Evolutionary conservation across 2,888 invertebrate species (phyloP).

Genomic region (Drosophila colorata): DNA sequence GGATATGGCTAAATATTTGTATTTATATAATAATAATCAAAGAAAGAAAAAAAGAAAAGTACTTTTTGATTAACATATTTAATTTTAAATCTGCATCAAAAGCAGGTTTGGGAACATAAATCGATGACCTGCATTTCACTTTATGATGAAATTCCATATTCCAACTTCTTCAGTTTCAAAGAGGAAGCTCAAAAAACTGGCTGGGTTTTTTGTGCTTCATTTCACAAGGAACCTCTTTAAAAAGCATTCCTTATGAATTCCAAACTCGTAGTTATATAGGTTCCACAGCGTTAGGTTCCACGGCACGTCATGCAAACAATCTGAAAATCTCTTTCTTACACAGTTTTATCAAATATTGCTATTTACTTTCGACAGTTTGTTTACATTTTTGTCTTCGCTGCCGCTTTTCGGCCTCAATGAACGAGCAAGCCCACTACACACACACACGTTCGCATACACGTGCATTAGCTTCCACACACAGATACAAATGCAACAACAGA

Average conservation of each 20-base stretch:
- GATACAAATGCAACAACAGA: slow-evolving; percentile 22
- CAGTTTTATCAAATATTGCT: slow-evolving; percentile 77
- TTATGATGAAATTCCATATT: slow-evolving; percentile 60
- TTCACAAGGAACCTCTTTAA: slow-evolving; percentile 21
- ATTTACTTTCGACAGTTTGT: slow-evolving; percentile 68
- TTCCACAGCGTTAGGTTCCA: slow-evolving; percentile 49
- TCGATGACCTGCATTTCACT: slow-evolving; percentile 35
- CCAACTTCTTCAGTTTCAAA: slow-evolving; percentile 6
- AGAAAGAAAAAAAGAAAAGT: too few species aligned
- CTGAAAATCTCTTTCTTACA: slow-evolving; percentile 62
- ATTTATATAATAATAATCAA: too few species aligned
- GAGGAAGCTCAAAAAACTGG: slow-evolving; percentile 3
- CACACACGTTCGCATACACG: slow-evolving; percentile 9
- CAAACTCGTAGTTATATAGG: slow-evolving; percentile 6
- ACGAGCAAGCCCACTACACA: slow-evolving; percentile 17
- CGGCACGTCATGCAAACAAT: slow-evolving; percentile 43
- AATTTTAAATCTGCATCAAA: too few species aligned
- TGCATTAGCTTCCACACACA: slow-evolving; percentile 34
- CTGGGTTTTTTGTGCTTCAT: background rate
- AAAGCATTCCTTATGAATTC: slow-evolving; percentile 27
- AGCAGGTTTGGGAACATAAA: background rate
- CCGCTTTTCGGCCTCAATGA: slow-evolving; percentile 63
- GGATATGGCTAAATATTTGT: too few species aligned
- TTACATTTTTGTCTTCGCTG: slow-evolving; percentile 76
- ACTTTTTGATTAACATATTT: too few species aligned